Evolutionary conservation across 2,113 vertebrate species (phyloP).

Genomic region (Austrofundulus limnaeus): DNA sequence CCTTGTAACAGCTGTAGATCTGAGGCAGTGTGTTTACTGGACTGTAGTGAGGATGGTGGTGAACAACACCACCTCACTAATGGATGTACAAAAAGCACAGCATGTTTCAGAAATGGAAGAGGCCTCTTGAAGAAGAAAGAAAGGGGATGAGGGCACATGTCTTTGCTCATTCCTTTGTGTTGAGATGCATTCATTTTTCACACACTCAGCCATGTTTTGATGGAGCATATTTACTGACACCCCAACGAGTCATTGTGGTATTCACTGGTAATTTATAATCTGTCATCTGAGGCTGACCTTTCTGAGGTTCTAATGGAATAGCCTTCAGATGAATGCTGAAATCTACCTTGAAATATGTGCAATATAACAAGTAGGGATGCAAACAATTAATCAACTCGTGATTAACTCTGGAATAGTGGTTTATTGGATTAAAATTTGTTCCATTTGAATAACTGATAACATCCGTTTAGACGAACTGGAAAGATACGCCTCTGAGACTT

Average conservation of each 20-base stretch:
- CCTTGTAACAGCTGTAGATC: conserved; percentile 49
- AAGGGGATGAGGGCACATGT: conserved; percentile 41
- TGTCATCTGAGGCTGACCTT: conserved; percentile 19
- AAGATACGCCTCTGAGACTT: too few relatives aligned
- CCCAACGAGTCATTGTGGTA: conserved; percentile 28
- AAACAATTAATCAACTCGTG: too few relatives aligned
- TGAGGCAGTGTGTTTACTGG: conserved; percentile 49
- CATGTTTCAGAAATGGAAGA: conserved; percentile 51
- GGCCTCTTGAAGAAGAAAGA: conserved; percentile 39
- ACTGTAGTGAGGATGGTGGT: conserved; percentile 40
- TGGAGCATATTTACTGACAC: conserved; percentile 23
- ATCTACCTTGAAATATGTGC: conserved; percentile 7
- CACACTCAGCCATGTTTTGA: conserved; percentile 11
- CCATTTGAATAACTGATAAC: too few relatives aligned
- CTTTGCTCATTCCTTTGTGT: conserved; percentile 17
- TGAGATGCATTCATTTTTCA: conserved; percentile 30
- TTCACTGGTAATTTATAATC: conserved; percentile 31
- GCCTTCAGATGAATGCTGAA: conserved; percentile 14
- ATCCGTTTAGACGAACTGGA: too few relatives aligned
- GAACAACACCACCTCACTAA: conserved; percentile 63
- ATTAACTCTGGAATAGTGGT: too few relatives aligned
- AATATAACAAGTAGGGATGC: not conserved
- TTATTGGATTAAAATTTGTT: too few relatives aligned
- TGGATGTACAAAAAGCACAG: conserved; percentile 65
- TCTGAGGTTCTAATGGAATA: conserved; percentile 2